Conservation (phyloP, 2,113 vertebrate genomes). For the Cinclus cinclus region DNA sequence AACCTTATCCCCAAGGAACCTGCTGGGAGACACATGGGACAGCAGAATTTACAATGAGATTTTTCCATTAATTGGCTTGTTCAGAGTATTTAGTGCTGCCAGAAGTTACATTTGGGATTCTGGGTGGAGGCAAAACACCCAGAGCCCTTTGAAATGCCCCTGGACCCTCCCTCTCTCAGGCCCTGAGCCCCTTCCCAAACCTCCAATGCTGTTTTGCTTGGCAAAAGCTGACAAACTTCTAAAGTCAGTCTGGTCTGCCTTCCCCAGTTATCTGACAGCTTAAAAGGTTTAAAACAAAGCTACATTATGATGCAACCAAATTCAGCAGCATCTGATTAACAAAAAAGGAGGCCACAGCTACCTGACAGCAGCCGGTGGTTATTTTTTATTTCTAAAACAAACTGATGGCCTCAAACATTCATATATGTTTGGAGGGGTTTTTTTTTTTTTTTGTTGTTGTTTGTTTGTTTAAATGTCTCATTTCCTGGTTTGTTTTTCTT, state of each 20-base stretch:
- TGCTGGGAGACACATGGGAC: background rate
- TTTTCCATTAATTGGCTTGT: background rate
- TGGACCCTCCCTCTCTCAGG: background rate
- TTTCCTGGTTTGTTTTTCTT: slow-evolving; percentile 35
- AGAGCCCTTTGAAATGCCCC: background rate
- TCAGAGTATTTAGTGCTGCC: background rate
- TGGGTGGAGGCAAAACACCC: background rate
- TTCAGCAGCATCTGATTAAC: slow-evolving; percentile 51
- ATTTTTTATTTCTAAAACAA: slow-evolving; percentile 16
- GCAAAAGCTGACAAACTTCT: slow-evolving; percentile 38
- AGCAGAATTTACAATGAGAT: background rate
- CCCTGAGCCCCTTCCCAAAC: background rate
- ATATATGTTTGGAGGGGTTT: background rate
- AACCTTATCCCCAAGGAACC: background rate
- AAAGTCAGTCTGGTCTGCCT: slow-evolving; percentile 9
- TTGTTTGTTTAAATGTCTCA: slow-evolving; percentile 49
- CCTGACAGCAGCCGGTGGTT: background rate
- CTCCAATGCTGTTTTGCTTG: slow-evolving; percentile 11
- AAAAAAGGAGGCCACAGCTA: slow-evolving; percentile 34
- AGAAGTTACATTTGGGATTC: background rate
- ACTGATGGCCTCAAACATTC: slow-evolving; percentile 26
- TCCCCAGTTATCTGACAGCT: slow-evolving; percentile 28
- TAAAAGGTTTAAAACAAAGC: slow-evolving; percentile 63
- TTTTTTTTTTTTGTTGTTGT: background rate
- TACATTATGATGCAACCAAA: slow-evolving; percentile 51